These are phyloP conservation scores for sheep (Ovis aries) DNA, from an alignment of 2,113 vertebrate genomes.

Conservation along the genomic window ARS-UI_Ramb_v3.0 NC_056071.1:10461001-10461500, in stretches of 20 bases:
- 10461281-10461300: slow-evolving; percentile 69
- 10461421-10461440: slow-evolving; percentile 68
- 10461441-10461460: background rate
- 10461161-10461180: slow-evolving; percentile 44
- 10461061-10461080: slow-evolving; percentile 57
- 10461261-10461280: slow-evolving; percentile 69
- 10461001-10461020: background rate
- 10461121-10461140: slow-evolving; percentile 10
- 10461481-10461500: background rate
- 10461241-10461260: slow-evolving; percentile 69
- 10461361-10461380: slow-evolving; percentile 74
- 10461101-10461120: background rate
- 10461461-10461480: background rate
- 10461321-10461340: slow-evolving; percentile 73
- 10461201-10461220: slow-evolving; percentile 34
- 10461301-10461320: slow-evolving; percentile 72
- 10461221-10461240: slow-evolving; percentile 71
- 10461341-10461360: slow-evolving; percentile 64
- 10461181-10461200: slow-evolving; percentile 60
- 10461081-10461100: slow-evolving; percentile 22
- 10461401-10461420: slow-evolving; percentile 75
- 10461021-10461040: background rate
- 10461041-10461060: background rate
- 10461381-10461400: slow-evolving; percentile 70
- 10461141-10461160: slow-evolving; percentile 31